Percentiles rank a stretch among this genome's conserved stretches.
Conservation (phyloP, 2,888 invertebrate genomes). For the Bimastos eiseni region DNA sequence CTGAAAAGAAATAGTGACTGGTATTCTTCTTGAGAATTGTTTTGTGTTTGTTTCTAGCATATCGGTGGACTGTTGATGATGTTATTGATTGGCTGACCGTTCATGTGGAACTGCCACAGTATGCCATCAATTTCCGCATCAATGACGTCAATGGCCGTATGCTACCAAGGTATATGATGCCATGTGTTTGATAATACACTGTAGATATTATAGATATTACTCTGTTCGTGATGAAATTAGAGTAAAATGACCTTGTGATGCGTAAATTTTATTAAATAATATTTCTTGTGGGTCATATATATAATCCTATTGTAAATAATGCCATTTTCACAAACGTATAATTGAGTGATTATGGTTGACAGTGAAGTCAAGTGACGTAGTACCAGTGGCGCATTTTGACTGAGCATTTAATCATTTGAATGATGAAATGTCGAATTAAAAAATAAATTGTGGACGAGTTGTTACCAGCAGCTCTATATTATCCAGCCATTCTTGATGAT, state of each 20-base stretch:
- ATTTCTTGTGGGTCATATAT: not conserved
- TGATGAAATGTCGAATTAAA: not conserved
- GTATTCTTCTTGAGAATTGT: not conserved
- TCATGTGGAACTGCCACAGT: conserved; percentile 32
- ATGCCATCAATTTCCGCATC: conserved; percentile 29
- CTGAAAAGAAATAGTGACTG: not conserved
- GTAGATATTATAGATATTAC: not conserved
- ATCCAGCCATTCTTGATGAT: not conserved
- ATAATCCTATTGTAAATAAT: not conserved
- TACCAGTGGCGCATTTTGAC: not conserved
- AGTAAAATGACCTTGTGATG: not conserved
- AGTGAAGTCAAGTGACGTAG: not conserved
- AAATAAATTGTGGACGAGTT: not conserved
- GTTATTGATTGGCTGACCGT: conserved; percentile 33
- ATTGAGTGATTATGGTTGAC: not conserved
- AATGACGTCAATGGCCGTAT: conserved; percentile 32
- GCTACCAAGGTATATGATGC: conserved; percentile 15
- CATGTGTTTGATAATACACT: not conserved
- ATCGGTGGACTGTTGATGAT: conserved; percentile 29
- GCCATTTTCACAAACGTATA: not conserved
- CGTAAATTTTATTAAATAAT: not conserved
- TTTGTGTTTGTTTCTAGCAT: not conserved
- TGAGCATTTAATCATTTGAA: not conserved
- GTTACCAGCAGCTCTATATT: not conserved
- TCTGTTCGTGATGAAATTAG: not conserved